Conservation (phyloP, 2,113 vertebrate species). For the Calonectris borealis region DNA sequence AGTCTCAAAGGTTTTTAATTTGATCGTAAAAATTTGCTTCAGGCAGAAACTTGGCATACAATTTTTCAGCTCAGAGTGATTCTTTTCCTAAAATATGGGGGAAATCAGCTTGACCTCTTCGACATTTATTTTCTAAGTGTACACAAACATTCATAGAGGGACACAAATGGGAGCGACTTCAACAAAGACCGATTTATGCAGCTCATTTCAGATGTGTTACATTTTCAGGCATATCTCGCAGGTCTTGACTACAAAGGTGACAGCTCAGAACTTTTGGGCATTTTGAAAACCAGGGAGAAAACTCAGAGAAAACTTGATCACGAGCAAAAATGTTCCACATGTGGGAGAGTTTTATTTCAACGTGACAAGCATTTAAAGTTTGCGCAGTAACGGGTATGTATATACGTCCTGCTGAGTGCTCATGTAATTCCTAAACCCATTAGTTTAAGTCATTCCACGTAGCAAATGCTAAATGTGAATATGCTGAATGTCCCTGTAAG, state of each 20-base stretch:
- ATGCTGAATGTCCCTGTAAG: not conserved
- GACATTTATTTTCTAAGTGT: conserved; percentile 32
- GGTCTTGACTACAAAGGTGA: conserved; percentile 7
- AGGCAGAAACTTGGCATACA: conserved; percentile 49
- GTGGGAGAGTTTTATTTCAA: conserved; percentile 17
- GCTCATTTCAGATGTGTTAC: not conserved
- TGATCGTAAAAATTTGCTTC: conserved; percentile 72
- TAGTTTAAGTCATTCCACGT: not conserved
- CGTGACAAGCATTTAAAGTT: not conserved
- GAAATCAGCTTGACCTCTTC: conserved; percentile 16
- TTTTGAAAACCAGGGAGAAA: conserved; percentile 16
- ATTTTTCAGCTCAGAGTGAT: conserved; percentile 28
- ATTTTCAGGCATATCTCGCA: not conserved
- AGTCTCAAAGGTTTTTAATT: conserved; percentile 75
- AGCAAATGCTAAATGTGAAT: not conserved
- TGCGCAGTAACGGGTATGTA: not conserved
- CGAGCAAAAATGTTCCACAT: conserved; percentile 7
- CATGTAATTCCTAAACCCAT: not conserved
- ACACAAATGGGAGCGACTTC: not conserved
- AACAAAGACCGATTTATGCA: not conserved
- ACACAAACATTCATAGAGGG: not conserved
- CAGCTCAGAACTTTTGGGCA: conserved; percentile 32
- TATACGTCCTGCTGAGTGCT: not conserved
- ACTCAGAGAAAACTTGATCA: not conserved
- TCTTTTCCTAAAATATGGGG: conserved; percentile 41